Evolutionary conservation across 23 tunicate genomes (phyloP), one percentile per base, ranked within the genome.

Genomic region (Clavelina lepadiformis): DNA sequence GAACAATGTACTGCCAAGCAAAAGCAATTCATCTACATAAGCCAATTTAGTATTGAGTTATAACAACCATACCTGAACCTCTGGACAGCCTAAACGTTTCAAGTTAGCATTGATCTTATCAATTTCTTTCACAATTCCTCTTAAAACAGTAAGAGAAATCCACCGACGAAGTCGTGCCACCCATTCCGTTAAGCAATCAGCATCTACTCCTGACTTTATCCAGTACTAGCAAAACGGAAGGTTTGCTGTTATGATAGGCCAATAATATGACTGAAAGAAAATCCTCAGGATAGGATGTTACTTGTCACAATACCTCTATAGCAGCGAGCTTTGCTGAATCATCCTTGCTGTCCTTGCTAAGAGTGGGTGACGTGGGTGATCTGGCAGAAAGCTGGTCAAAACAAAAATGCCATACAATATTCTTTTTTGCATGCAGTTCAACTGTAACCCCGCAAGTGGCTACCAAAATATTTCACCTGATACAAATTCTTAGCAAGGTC

Each of bases 71-170:
- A 80, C 87, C 65, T 86, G 81, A 6, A 86, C 53, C 51, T 78
- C 85, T 18, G 76, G 58, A 51, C 71, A 72, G 3, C 95, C 95
- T 31, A 61, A 50, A n/a, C 78, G 58, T 27, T 65, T 71, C 0
- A 86, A 47, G 3, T 24, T 27, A 1, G 33, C 26, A 45, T 86
- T 86, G 19, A 86, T 71, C 35, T 72, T 56, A 19, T 78, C 64
- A 27, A 86, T 86, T 72, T 86, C 80, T 28, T 61, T 49, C 28
- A 78, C 95, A 50, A 86, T 20, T 13, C 79, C 74, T 1, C 69
- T 29, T 7, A 86, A 38, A 15, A 86, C 54, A 38, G 77, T 55
- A 21, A 71, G n/a, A 28, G 82, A 33, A 0, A 86, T 67, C 79
- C 80, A 85, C 20, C 72, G 51, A 2, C 93, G 81, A 19, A 77